Evolutionary conservation across 1,140 invertebrate species (phyloP), one percentile per base, ranked within the genome.

Genomic region (Nilaparvata lugens): DNA sequence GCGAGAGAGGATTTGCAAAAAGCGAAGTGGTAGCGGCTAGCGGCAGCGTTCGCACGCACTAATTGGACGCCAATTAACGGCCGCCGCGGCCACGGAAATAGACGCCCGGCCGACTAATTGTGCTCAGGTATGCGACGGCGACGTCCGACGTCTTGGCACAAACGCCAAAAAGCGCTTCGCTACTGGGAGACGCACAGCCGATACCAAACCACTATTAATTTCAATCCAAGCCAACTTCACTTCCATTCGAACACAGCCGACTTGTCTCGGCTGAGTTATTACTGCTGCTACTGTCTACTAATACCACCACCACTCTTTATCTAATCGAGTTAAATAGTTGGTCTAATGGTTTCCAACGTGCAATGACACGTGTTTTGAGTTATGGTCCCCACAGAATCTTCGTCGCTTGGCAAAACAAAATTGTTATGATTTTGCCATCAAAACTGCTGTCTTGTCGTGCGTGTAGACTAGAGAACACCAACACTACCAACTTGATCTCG

Each of bases 21-120:
- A 35, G 9, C 31, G 7, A 11, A 6, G 31, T 35, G 7, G 31
- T 4, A 4, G 31, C n/a, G n/a, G n/a, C n/a, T n/a, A n/a, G n/a
- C n/a, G n/a, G n/a, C n/a, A n/a, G 2, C 31, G 31, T 35, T 35
- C 31, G 31, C 31, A 35, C 7, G 31, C 21, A 48, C 45, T 48
- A 48, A 48, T 48, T 48, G 45, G 21, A 23, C 16, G 45, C 45
- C 45, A 48, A 48, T 48, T 48, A 48, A 48, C 45, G 21, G 45
- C 45, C 21, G 45, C n/a, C 16, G 38, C 38, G 45, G 45, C 16
- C 16, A 48, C 45, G 45, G 45, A 48, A 48, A 48, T 48, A 48
- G 45, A 18, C 45, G 21, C 16, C 16, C 45, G 21, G 16, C 21
- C 45, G 21, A 48, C 45, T 48, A 48, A 48, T 48, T 48, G 45